phyloP scores from a whole-genome alignment of 1,140 invertebrate species.

The Octopus bimaculoides region DNA sequence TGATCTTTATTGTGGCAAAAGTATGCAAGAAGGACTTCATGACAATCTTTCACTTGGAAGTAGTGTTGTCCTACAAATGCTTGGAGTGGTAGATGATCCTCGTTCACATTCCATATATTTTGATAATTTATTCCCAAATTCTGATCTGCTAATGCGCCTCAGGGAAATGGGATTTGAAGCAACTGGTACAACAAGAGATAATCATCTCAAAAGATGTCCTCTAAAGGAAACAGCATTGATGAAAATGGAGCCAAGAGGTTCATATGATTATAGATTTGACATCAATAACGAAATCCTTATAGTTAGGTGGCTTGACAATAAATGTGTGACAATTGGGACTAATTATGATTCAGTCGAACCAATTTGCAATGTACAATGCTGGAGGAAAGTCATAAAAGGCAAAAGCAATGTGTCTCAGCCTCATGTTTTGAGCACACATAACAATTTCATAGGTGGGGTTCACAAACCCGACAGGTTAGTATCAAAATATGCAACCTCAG shows the following conservation, averaged over 20 bases:
- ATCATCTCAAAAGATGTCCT: neutral
- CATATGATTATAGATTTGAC: neutral
- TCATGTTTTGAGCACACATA: neutral
- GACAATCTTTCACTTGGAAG: neutral
- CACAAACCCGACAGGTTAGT: neutral
- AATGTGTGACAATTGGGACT: neutral
- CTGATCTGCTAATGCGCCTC: neutral
- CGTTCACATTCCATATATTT: neutral
- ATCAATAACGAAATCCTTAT: conserved; percentile 1
- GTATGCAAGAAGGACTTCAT: neutral
- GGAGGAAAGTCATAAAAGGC: neutral
- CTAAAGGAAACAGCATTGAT: neutral
- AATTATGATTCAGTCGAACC: neutral
- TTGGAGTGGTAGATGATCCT: neutral
- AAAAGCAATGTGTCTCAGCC: neutral
- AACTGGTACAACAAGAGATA: neutral
- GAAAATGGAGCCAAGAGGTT: neutral
- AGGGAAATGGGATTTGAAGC: neutral
- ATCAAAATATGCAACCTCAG: neutral
- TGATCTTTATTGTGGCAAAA: neutral
- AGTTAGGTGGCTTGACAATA: neutral
- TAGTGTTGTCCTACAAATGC: neutral
- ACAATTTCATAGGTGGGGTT: neutral
- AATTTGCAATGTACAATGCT: too few relatives aligned
- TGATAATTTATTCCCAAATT: neutral